Evolutionary conservation across 2,113 vertebrate species (phyloP).

Genomic region (Cyphomyrus discorhynchus): DNA sequence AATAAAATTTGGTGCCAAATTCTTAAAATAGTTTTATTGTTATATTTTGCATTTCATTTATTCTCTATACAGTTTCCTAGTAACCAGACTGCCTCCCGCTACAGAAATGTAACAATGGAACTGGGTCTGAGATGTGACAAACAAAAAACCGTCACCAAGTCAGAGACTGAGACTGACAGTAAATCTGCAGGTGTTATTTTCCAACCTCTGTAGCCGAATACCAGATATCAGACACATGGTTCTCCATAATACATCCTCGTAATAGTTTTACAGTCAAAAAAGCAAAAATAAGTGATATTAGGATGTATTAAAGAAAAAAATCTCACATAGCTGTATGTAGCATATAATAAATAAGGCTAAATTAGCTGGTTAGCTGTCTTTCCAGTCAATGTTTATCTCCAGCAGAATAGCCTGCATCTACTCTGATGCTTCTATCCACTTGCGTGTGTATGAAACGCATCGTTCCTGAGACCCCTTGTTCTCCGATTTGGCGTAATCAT

Average conservation of each 20-base stretch:
- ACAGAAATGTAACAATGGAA: not conserved
- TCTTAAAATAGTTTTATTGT: not conserved
- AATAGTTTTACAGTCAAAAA: not conserved
- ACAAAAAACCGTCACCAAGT: not conserved
- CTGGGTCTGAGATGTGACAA: not conserved
- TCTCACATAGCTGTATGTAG: no score
- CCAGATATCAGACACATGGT: not conserved
- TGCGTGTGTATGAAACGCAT: not conserved
- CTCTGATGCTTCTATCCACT: not conserved
- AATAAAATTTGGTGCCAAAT: not conserved
- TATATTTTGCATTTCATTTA: not conserved
- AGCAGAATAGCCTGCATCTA: not conserved
- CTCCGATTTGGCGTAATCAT: not conserved
- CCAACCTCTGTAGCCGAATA: not conserved
- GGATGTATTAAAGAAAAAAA: not conserved
- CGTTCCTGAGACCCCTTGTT: not conserved
- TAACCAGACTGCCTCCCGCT: not conserved
- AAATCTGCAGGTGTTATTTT: not conserved
- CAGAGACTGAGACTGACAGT: not conserved
- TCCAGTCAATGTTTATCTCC: not conserved
- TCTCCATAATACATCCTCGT: not conserved
- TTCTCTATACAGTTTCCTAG: not conserved
- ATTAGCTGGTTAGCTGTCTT: not conserved
- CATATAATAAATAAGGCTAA: not conserved
- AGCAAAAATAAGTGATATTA: not conserved